Evolutionary conservation across 2,797 vertebrate genomes (phyloP), one percentile per base, ranked within the genome.

Genomic region (Micropoecilia bifurca): DNA sequence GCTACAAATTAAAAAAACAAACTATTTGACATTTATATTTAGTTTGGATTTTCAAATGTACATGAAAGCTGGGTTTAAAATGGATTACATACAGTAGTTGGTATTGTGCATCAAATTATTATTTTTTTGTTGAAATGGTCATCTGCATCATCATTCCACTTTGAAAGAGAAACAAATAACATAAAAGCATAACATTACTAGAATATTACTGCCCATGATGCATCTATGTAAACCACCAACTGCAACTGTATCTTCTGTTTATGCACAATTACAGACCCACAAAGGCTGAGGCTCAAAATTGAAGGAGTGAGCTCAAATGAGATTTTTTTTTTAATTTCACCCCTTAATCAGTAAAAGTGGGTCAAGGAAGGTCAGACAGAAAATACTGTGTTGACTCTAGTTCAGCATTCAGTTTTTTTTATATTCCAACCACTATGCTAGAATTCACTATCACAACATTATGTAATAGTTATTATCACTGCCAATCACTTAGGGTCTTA

Each of bases 401-500:
- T 73, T n/a, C 3, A 55, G 1, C 46, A 28, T 46, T 77, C 75
- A 39, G 25, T n/a, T 80, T 22, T 80, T 22, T 86, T 79, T 66
- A 16, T 83, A 53, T 43, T 71, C 33, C 69, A 79, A 73, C 82
- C 75, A 86, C 69, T 85, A 71, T 77, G 81, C 4, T 79, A 73
- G 88, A 76, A 82, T 90, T 84, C 20, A 45, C 77, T 22, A 1
- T 87, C 71, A 81, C 78, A 66, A 7, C 41, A 47, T 22, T 66
- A 22, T 78, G 69, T 85, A 89, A 88, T 78, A 81, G 85, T 85
- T 85, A 57, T 85, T 79, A 73, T 80, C 30, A 63, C 80, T 86
- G 73, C 85, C 82, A 81, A 87, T 90, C 81, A 83, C 47, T 76
- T 80, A 88, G 68, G 76, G 50, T 77, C 74, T 83, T 75, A 88